Base-by-base conservation (phyloP, 2,888 invertebrate species). In the Pachycephus smyrnensis region DNA sequence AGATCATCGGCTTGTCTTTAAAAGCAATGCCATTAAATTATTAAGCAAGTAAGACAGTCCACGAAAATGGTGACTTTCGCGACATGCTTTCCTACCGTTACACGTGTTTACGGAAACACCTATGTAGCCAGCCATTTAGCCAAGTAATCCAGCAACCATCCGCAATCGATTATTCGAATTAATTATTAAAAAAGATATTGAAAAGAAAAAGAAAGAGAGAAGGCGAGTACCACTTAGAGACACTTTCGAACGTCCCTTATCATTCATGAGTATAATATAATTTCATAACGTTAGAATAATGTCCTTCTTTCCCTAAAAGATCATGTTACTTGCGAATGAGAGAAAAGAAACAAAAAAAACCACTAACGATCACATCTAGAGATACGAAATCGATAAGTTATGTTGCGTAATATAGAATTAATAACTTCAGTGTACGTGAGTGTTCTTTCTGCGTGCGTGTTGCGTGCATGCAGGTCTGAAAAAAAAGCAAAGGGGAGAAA, bases 311-410 rank as follows among this genome's bases (percentile, higher is more conserved):
- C 71, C 71, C 71, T 71, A 71, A 71, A 71, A 31, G 33, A 31
- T 71, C 12, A 12, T 6, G 55, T 23, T 55, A 23, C 6, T 55
- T 23, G 23, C 23, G 55, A 55, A 23, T 23, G 55, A 55, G 55
- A 55, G 55, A 55, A 55, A 55, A 55, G 23, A 23, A 37, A 3
- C 9, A 55, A 23, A 40, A 40, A 40, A 40, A 55, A 23, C 0
- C 55, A 23, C 23, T 55, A 55, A 55, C 23, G 55, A 55, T 55
- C 55, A 9, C 55, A 55, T 76, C 35, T 73, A 76, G 73, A 76
- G n/a, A 74, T 76, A 76, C 23, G 73, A 40, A 73, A 31, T 76
- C 37, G 73, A 37, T 69, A 73, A 15, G 69, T 76, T 36, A 73
- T 32, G 69, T 73, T n/a, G 30, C 32, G 55, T 55, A 55, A 55